A percentile compares a stretch with the other conserved stretches of the same genome.
phyloP scores from a whole-genome alignment of 1,140 invertebrate genomes.

The Archivesica marissinica region DNA sequence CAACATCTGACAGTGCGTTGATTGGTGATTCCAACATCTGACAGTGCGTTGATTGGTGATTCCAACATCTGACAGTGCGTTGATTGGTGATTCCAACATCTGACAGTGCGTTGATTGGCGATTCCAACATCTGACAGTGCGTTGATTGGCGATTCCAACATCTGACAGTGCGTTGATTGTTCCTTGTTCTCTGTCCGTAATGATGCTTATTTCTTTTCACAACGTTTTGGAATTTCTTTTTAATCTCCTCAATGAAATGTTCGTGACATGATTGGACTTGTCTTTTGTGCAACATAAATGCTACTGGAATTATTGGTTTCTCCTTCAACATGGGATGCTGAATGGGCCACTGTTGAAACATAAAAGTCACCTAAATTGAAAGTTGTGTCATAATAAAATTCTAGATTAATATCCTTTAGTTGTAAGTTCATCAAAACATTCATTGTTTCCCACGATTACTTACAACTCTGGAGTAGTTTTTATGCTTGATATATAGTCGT shows the following conservation, averaged over 20 bases:
- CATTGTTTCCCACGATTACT: constrained; percentile 20
- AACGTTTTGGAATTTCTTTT: constrained; percentile 23
- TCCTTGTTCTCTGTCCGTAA: constrained; percentile 29
- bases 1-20: no score
- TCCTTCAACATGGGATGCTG: constrained; percentile 49
- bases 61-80: no score
- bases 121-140: no score
- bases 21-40: no score
- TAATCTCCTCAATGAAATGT: constrained; percentile 20
- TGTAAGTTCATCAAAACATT: constrained; percentile 33
- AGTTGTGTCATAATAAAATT: constrained; percentile 37
- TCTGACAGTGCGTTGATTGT: constrained; percentile 35
- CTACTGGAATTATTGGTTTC: constrained; percentile 31
- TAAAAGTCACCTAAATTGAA: constrained; percentile 55
- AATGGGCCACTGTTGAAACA: constrained; percentile 25
- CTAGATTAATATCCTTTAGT: constrained; percentile 19
- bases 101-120: no score
- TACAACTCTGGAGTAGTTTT: constrained; percentile 51
- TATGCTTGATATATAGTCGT: constrained; percentile 46
- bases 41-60: no score
- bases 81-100: no score
- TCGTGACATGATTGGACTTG: constrained; percentile 44
- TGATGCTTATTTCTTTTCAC: background rate
- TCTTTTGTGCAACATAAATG: constrained; percentile 42
- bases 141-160: no score